These are phyloP conservation scores for Sialis fuliginosa DNA, from an alignment of 2,888 invertebrate genomes.

Conservation along the genomic window DNA sequence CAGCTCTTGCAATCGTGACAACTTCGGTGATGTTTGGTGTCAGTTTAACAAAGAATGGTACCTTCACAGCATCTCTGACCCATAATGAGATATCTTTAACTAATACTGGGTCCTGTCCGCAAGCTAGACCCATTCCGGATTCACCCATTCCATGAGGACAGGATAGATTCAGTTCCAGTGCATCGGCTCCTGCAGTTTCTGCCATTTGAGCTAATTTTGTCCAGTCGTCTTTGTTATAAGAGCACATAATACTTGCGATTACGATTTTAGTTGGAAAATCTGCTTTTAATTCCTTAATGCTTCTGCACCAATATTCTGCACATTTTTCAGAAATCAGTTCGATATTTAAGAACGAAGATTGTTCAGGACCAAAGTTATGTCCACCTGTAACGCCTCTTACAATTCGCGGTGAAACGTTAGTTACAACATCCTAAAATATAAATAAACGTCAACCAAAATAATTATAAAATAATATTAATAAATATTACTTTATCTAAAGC, in stretches of 20 bases:
- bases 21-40: constrained; percentile 97
- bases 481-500: constrained; percentile 67
- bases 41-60: constrained; percentile 93
- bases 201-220: constrained; percentile 57
- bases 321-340: constrained; percentile 96
- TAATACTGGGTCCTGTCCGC: constrained; percentile 84
- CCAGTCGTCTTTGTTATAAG: constrained; percentile 80
- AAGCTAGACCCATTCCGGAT: constrained; percentile 94
- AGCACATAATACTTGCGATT: constrained; percentile 93
- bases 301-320: constrained; percentile 80
- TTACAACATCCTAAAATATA: constrained; percentile 65
- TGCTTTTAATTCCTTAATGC: constrained; percentile 69
- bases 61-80: constrained; percentile 71
- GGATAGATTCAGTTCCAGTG: constrained; percentile 86
- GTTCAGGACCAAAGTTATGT: constrained; percentile 85
- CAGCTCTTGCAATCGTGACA: constrained; percentile 73
- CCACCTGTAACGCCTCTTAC: constrained; percentile 87
- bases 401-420: constrained; percentile 94
- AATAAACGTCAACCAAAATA: constrained; percentile 4
- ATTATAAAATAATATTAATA: constrained; percentile 4
- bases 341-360: constrained; percentile 91
- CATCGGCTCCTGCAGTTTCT: constrained; percentile 77
- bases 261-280: constrained; percentile 87
- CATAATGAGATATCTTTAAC: constrained; percentile 81
- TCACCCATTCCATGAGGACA: constrained; percentile 99